phyloP scores from a whole-genome alignment of 2,797 vertebrate species.

The Urophycis tenuis region DNA sequence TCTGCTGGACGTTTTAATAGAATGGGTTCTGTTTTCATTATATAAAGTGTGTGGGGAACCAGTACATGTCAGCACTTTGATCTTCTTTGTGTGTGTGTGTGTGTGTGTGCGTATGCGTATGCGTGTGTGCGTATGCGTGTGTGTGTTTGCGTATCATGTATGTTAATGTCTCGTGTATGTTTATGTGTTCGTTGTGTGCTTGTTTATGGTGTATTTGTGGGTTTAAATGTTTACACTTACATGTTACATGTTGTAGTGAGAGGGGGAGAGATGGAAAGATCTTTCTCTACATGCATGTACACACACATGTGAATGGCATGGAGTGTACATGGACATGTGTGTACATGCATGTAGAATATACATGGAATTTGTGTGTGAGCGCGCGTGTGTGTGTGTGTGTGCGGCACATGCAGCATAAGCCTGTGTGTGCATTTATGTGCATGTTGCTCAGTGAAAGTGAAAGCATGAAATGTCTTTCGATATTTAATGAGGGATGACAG shows the following conservation, averaged over 20 bases:
- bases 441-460: not conserved
- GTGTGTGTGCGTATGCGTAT: not conserved
- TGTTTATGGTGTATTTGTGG: not conserved
- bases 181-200: not conserved
- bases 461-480: slow-evolving; percentile 36
- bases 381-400: slow-evolving; percentile 1
- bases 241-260: not conserved
- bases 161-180: not conserved
- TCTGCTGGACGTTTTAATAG: slow-evolving; percentile 40
- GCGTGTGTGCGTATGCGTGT: not conserved
- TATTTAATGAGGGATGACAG: slow-evolving; percentile 62
- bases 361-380: not conserved
- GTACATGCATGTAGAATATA: not conserved
- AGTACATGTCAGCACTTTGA: not conserved
- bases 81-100: not conserved
- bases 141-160: not conserved
- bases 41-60: not conserved
- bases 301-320: not conserved
- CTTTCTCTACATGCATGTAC: not conserved
- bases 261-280: not conserved
- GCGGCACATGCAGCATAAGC: not conserved
- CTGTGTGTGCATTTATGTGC: not conserved
- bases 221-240: not conserved
- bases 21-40: slow-evolving; percentile 1
- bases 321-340: not conserved